Evolutionary conservation across 1,140 invertebrate genomes (phyloP), one percentile per base, ranked within the genome.

Genomic region (Archivesica marissinica): DNA sequence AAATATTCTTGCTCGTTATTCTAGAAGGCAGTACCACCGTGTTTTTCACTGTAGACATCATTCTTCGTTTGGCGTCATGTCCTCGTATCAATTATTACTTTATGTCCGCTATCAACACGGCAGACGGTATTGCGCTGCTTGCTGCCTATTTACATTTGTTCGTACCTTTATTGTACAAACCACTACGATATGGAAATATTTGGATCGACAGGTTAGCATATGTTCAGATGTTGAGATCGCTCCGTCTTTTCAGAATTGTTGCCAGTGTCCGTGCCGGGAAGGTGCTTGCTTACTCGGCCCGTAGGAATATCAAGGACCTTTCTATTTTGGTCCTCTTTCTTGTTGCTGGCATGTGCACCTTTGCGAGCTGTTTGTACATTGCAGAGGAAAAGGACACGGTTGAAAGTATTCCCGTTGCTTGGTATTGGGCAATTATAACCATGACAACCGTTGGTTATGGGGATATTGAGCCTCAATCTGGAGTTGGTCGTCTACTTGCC

Each of bases 391-490:
- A 50, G 15, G 35, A 50, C 1, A 47, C 4, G 30, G 52, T 59
- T 0, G 25, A n/a, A 85, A 81, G 56, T 50, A 85, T 85, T n/a
- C 83, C 83, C 2, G 38, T 33, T 20, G 74, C 59, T 11, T 85
- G 74, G 75, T 85, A 78, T 38, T 85, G 83, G 98, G 98, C 98
- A n/a, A 95, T 99, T 92, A 98, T 99, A 86, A 99, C 98, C 54
- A 99, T 99, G 98, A 99, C 98, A 86, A 99, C 98, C 0, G 98
- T 99, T 41, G 98, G 98, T 30, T 99, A 99, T 93, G 98, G 98
- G 50, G 91, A 93, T 76, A 88, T 92, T 28, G 59, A 82, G 1
- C 86, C 87, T 30, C 52, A 56, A 15, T 77, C 86, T n/a, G 28
- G 20, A n/a, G 64, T 78, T 77, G 98, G 98, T 61, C 98, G 98